A percentile compares a stretch with the other conserved stretches of the same genome.
Evolutionary conservation across 2,888 invertebrate species (phyloP).

Genomic region (Hemaris fuciformis): DNA sequence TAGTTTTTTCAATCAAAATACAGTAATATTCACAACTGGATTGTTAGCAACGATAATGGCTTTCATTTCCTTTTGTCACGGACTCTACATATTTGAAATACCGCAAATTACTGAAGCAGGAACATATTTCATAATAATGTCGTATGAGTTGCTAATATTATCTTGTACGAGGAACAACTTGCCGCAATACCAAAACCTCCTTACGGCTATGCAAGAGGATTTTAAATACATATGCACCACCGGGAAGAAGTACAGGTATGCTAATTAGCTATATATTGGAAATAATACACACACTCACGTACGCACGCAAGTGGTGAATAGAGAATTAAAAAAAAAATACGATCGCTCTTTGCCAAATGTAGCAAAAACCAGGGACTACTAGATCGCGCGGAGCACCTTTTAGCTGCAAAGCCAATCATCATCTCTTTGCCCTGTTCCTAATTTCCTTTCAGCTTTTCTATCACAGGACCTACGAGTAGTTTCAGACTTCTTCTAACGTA

Average conservation of each 20-base stretch:
- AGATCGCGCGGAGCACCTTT: no score
- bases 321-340: no score
- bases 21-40: slow-evolving; percentile 17
- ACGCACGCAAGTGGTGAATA: no score
- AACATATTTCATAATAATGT: slow-evolving; percentile 44
- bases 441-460: no score
- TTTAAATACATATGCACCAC: slow-evolving; percentile 48
- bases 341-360: no score
- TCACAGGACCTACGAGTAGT: no score
- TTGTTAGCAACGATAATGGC: background rate
- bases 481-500: no score
- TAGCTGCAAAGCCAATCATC: no score
- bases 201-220: slow-evolving; percentile 44
- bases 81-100: slow-evolving; percentile 37
- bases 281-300: no score
- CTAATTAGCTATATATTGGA: no score
- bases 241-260: slow-evolving; percentile 46
- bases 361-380: no score
- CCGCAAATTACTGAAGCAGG: slow-evolving; percentile 45
- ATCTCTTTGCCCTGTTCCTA: no score
- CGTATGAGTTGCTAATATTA: slow-evolving; percentile 45
- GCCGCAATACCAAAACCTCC: slow-evolving; percentile 39
- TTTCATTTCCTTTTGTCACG: slow-evolving; percentile 31
- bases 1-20: slow-evolving; percentile 37
- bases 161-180: slow-evolving; percentile 39